phyloP scores from a whole-genome alignment of 2,113 vertebrate species.

The Callithrix jacchus region DNA sequence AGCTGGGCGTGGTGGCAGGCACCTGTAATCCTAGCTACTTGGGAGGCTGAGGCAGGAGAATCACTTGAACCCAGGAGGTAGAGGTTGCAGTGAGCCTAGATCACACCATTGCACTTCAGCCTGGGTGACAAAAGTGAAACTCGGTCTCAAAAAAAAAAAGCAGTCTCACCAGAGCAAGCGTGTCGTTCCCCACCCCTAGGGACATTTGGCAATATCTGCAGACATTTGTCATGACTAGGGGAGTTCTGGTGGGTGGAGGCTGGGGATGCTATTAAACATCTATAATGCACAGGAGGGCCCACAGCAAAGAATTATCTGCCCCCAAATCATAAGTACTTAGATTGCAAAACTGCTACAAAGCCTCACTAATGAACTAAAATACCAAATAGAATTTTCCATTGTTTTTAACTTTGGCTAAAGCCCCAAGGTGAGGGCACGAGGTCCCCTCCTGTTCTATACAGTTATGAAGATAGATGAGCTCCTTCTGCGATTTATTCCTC shows the following conservation, averaged over 20 bases:
- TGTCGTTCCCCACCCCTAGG: not conserved
- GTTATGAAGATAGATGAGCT: accelerated
- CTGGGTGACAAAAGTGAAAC: no score
- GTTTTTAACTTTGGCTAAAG: not conserved
- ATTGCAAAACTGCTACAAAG: not conserved
- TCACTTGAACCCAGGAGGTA: no score
- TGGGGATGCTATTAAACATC: not conserved
- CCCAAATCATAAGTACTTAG: accelerated
- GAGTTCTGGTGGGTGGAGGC: not conserved
- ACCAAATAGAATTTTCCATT: not conserved
- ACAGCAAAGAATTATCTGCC: not conserved
- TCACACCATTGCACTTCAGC: no score
- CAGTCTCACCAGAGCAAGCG: not conserved
- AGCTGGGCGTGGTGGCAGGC: no score
- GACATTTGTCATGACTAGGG: not conserved
- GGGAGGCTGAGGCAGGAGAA: no score
- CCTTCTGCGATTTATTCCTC: not conserved
- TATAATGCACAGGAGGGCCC: accelerated
- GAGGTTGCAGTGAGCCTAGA: no score
- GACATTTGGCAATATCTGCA: not conserved
- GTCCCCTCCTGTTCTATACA: not conserved
- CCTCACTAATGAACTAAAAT: no score
- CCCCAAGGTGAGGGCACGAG: not conserved
- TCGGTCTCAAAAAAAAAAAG: no score
- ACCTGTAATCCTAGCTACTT: no score